These are phyloP conservation scores for Oscheius myriophilus DNA, from an alignment of 2,888 invertebrate genomes.

Conservation along the genomic window DNA sequence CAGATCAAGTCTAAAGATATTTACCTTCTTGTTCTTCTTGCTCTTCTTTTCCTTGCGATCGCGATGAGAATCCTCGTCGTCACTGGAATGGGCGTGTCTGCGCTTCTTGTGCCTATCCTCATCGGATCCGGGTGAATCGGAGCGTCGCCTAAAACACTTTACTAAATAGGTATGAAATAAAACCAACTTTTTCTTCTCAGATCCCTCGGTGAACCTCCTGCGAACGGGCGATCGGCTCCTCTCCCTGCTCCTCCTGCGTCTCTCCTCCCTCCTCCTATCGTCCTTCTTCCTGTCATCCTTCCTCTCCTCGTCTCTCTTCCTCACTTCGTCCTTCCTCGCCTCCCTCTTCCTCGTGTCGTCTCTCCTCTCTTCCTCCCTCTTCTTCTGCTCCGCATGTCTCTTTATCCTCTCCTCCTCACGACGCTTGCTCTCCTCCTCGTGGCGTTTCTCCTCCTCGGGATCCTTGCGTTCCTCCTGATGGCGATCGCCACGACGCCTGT, in stretches of 20 bases:
- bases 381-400: conserved; percentile 16
- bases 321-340: conserved; percentile 26
- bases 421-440: conserved; percentile 21
- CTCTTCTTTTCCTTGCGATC: conserved; percentile 41
- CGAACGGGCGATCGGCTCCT: conserved; percentile 27
- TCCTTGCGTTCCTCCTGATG: conserved; percentile 23
- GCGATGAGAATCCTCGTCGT: not conserved
- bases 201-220: conserved; percentile 36
- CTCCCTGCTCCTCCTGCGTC: conserved; percentile 18
- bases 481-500: conserved; percentile 22
- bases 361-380: conserved; percentile 23
- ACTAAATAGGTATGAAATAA: not conserved
- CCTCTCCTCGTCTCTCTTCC: conserved; percentile 18
- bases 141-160: conserved; percentile 25
- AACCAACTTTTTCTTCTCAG: conserved; percentile 15
- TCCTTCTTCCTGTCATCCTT: conserved; percentile 14
- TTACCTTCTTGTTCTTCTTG: conserved; percentile 53
- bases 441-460: conserved; percentile 13
- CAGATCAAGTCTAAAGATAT: no score
- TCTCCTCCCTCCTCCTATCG: conserved; percentile 7
- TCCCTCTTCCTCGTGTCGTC: conserved; percentile 23
- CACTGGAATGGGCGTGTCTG: conserved; percentile 2
- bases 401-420: conserved; percentile 28
- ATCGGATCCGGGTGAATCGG: conserved; percentile 17
- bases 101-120: conserved; percentile 27